Evolutionary conservation across 2,113 vertebrate species (phyloP).

Genomic region (Zosterops lateralis): DNA sequence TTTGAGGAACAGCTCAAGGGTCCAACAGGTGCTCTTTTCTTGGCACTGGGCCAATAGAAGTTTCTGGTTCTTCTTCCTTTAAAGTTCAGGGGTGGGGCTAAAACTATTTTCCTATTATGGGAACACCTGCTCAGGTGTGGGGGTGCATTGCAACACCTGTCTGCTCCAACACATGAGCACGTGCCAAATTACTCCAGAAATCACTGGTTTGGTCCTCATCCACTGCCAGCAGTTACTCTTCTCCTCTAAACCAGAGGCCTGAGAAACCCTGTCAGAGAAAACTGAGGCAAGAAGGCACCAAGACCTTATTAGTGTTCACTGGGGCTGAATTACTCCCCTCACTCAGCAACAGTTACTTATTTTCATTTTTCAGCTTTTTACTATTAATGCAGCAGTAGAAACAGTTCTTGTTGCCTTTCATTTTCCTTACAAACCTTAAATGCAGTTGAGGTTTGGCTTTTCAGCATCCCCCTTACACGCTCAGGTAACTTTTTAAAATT

Average conservation of each 20-base stretch:
- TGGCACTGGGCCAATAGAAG: not conserved
- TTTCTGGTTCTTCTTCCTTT: not conserved
- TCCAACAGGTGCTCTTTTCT: not conserved
- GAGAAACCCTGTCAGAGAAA: not conserved
- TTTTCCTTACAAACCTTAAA: not conserved
- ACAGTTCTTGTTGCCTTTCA: not conserved
- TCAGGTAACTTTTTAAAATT: not conserved
- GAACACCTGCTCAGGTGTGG: not conserved
- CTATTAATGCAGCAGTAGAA: not conserved
- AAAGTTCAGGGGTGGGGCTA: not conserved
- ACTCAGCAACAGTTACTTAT: not conserved
- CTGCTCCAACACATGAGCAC: not conserved
- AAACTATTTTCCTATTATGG: not conserved
- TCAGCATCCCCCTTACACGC: not conserved
- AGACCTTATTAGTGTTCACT: not conserved
- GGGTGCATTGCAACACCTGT: not conserved
- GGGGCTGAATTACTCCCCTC: not conserved
- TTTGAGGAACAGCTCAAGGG: not conserved
- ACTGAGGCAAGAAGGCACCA: not conserved
- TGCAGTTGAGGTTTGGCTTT: not conserved
- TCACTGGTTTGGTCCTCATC: not conserved
- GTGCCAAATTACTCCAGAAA: not conserved
- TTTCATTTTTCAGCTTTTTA: not conserved
- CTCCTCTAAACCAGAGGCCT: not conserved
- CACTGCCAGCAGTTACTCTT: not conserved